Conservation (phyloP, 2,113 vertebrate genomes). For the Neolamprologus modestus region DNA sequence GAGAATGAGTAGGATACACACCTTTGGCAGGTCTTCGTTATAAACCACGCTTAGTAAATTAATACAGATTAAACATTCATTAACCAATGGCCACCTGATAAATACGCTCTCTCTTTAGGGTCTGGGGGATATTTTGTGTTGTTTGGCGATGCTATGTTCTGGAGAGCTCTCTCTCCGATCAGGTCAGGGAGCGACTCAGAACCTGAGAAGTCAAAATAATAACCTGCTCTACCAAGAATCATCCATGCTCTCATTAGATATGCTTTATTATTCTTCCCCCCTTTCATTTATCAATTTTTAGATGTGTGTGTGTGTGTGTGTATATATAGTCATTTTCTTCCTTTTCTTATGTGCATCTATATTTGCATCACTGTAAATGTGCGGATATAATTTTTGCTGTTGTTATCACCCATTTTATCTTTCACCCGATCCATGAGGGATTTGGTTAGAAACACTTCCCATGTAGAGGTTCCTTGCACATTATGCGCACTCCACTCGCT, state of each 20-base stretch:
- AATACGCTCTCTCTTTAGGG: not conserved
- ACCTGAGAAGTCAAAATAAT: not conserved
- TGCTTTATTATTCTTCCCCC: not conserved
- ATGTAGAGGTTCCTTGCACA: not conserved
- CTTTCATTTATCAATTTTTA: not conserved
- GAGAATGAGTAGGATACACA: not conserved
- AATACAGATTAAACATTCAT: not conserved
- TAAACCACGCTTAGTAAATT: not conserved
- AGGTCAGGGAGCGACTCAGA: not conserved
- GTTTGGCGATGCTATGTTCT: not conserved
- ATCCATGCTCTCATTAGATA: not conserved
- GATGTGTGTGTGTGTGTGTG: fast-evolving
- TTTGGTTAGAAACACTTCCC: not conserved
- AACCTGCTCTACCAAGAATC: not conserved
- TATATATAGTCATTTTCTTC: not conserved
- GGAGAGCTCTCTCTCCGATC: not conserved
- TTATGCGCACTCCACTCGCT: not conserved
- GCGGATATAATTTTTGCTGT: not conserved
- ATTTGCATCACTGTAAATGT: not conserved
- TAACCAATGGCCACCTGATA: not conserved
- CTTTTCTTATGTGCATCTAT: not conserved
- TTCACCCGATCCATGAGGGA: not conserved
- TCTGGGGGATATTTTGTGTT: not conserved
- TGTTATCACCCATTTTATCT: not conserved
- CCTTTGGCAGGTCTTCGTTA: not conserved